phyloP scores from a whole-genome alignment of 2,797 vertebrate species.

The Anableps anableps region DNA sequence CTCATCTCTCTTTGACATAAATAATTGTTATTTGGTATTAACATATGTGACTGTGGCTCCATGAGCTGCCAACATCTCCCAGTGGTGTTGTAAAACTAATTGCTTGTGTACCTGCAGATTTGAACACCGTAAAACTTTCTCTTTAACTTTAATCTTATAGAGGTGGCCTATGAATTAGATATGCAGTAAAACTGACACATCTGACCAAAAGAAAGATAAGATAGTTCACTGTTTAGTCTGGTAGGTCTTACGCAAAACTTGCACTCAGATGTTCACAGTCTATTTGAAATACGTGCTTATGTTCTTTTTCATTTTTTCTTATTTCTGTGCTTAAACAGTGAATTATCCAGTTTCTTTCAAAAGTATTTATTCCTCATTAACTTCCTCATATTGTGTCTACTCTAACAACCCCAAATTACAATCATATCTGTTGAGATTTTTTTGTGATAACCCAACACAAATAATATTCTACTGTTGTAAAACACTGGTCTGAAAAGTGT shows the following conservation, averaged over 20 bases:
- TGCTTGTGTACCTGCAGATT: constrained; percentile 33
- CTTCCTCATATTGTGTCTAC: too few relatives aligned
- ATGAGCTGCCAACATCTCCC: constrained; percentile 9
- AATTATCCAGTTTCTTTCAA: not conserved
- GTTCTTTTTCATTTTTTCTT: not conserved
- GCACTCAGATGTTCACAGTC: not conserved
- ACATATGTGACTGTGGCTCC: constrained; percentile 23
- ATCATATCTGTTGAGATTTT: too few relatives aligned
- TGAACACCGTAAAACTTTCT: constrained; percentile 32
- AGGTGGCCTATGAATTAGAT: constrained; percentile 17
- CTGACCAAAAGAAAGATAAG: constrained; percentile 1
- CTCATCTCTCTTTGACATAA: constrained; percentile 28
- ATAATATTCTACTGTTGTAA: too few relatives aligned
- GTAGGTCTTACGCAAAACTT: not conserved
- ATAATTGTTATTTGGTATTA: constrained; percentile 45
- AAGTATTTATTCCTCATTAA: too few relatives aligned
- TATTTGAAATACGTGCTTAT: not conserved
- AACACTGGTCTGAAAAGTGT: too few relatives aligned
- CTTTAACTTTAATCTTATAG: constrained; percentile 35
- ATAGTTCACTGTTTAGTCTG: not conserved
- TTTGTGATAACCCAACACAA: too few relatives aligned
- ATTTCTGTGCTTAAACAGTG: not conserved
- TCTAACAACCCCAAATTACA: too few relatives aligned
- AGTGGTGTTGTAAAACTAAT: constrained; percentile 17
- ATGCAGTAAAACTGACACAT: constrained; percentile 27